Conservation (phyloP, 53 echinoderm and acorn worm genomes). For the Stichopus horrens region DNA sequence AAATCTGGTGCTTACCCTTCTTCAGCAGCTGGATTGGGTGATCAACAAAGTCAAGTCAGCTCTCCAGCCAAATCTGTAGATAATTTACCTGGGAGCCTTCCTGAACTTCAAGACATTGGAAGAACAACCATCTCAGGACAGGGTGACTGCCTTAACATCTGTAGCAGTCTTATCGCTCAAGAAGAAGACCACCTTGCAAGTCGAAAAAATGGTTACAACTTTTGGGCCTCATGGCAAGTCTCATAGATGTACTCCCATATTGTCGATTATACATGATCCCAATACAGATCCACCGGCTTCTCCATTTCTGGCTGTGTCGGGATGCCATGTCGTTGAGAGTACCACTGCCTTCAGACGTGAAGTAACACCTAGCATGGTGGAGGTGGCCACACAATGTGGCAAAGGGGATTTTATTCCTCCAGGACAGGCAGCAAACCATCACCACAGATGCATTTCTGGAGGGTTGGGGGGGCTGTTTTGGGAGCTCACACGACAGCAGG, state of each 20-base stretch:
- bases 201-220: not conserved
- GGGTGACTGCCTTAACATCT: not conserved
- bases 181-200: not conserved
- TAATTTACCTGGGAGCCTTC: not conserved
- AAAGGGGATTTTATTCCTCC: not conserved
- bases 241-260: constrained; percentile 16
- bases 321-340: not conserved
- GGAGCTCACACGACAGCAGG: constrained; percentile 1
- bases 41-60: not conserved
- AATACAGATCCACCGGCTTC: constrained; percentile 33
- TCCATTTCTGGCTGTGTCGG: not conserved
- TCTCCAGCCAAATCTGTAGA: not conserved
- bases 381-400: not conserved
- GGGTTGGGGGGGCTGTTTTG: constrained; percentile 12
- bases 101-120: not conserved
- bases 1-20: not conserved
- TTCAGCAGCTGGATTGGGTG: not conserved
- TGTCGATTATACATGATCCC: constrained; percentile 45
- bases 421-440: not conserved
- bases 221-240: constrained; percentile 44
- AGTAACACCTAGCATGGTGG: constrained; percentile 12
- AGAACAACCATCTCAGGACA: not conserved
- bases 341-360: not conserved
- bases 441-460: not conserved
- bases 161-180: not conserved